Conservation (phyloP, 2,888 invertebrate genomes). For the Sthenelais limicola region DNA sequence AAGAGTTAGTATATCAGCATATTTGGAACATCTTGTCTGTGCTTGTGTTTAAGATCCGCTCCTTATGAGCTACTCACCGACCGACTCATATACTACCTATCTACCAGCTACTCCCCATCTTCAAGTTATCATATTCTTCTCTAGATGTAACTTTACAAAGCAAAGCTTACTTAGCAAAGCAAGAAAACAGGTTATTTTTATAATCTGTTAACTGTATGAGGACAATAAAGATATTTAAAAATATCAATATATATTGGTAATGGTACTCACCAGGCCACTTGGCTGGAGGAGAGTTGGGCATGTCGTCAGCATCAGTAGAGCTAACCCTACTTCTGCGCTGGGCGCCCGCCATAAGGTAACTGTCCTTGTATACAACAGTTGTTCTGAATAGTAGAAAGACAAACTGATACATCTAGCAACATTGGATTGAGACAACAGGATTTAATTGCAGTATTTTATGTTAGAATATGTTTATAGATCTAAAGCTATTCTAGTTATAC, state of each 20-base stretch:
- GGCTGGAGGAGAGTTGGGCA: slow-evolving; percentile 65
- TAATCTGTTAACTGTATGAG: no score
- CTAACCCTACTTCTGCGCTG: slow-evolving; percentile 80
- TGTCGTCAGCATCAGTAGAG: slow-evolving; percentile 67
- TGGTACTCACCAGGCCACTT: slow-evolving; percentile 69
- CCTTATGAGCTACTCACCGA: no score
- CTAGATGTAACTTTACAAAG: no score
- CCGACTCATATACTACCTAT: no score
- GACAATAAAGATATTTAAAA: background rate
- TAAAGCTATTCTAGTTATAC: background rate
- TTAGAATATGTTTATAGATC: background rate
- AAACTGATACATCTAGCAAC: background rate
- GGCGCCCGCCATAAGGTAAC: slow-evolving; percentile 80
- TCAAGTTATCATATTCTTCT: no score
- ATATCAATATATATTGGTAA: background rate
- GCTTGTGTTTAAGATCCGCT: no score
- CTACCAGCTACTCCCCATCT: no score
- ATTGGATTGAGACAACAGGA: background rate
- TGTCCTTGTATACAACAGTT: slow-evolving; percentile 73
- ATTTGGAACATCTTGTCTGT: no score
- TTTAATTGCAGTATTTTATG: background rate
- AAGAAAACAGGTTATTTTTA: no score
- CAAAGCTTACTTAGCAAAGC: no score
- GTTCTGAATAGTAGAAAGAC: slow-evolving; percentile 52
- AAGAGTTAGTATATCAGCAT: no score